Conservation (phyloP, 2,888 invertebrate genomes). For the Agriopis marginaria region DNA sequence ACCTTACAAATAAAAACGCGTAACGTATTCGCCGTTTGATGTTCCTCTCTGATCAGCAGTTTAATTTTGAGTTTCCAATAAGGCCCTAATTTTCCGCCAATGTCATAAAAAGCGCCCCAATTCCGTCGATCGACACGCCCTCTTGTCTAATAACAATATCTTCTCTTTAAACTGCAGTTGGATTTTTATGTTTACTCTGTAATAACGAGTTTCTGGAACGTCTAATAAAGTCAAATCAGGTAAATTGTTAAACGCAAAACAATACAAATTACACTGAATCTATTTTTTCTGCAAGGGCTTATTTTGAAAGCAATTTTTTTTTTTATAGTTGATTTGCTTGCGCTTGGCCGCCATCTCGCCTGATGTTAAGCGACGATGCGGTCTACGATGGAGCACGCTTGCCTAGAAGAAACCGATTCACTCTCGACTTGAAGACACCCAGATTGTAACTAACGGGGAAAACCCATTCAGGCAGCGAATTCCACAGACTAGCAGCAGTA, state of each 20-base stretch:
- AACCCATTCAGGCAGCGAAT: too few relatives aligned
- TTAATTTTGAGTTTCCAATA: conserved; percentile 31
- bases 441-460: too few relatives aligned
- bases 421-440: too few relatives aligned
- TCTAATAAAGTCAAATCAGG: not conserved
- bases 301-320: too few relatives aligned
- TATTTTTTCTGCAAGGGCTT: too few relatives aligned
- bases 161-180: not conserved
- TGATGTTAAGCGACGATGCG: too few relatives aligned
- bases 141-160: conserved; percentile 17
- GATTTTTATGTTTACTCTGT: conserved; percentile 2
- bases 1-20: conserved; percentile 9
- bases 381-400: too few relatives aligned
- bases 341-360: too few relatives aligned
- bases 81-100: conserved; percentile 7
- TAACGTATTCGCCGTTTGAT: conserved; percentile 12
- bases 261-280: not conserved
- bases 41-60: conserved; percentile 20
- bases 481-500: too few relatives aligned
- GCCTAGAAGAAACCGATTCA: too few relatives aligned
- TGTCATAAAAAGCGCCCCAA: conserved; percentile 17
- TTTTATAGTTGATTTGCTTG: too few relatives aligned
- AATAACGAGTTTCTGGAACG: not conserved
- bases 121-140: conserved; percentile 4
- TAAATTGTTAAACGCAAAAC: not conserved